Evolutionary conservation across 2,113 vertebrate genomes (phyloP).

Genomic region (Halichoeres trimaculatus): DNA sequence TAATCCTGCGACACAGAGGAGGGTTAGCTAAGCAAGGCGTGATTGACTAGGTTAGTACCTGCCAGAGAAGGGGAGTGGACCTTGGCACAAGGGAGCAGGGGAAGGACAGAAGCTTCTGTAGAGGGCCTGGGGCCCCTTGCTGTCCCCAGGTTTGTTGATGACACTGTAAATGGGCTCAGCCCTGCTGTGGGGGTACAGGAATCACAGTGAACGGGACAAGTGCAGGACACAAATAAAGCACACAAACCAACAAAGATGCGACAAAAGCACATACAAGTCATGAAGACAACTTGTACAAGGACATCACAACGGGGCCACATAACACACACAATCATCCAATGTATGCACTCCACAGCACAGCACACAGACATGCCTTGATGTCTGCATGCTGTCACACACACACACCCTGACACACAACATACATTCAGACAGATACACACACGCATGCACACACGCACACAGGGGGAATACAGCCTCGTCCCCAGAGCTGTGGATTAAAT

Average conservation of each 20-base stretch:
- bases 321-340: conserved; percentile 47
- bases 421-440: too few species aligned
- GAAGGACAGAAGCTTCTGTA: conserved; percentile 83
- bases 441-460: too few species aligned
- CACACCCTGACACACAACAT: too few species aligned
- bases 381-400: conserved; percentile 51
- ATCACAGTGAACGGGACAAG: conserved; percentile 84
- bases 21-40: conserved; percentile 78
- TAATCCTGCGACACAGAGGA: conserved; percentile 59
- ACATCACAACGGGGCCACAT: conserved; percentile 61
- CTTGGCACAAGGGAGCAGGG: conserved; percentile 83
- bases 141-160: conserved; percentile 86
- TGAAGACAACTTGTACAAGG: conserved; percentile 72
- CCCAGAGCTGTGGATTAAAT: conserved; percentile 68
- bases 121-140: conserved; percentile 82
- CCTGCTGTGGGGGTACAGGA: conserved; percentile 85
- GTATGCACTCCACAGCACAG: conserved; percentile 25
- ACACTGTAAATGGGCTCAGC: conserved; percentile 87
- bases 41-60: conserved; percentile 85
- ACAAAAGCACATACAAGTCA: conserved; percentile 77
- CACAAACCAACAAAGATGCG: conserved; percentile 72
- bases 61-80: conserved; percentile 83
- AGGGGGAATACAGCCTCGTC: conserved; percentile 45
- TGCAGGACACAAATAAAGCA: conserved; percentile 78
- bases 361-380: conserved; percentile 43